A percentile compares a stretch with the other conserved stretches of the same genome.
These are phyloP conservation scores for Eupithecia abbreviata DNA, from an alignment of 2,888 invertebrate genomes.

Conservation along the genomic window DNA sequence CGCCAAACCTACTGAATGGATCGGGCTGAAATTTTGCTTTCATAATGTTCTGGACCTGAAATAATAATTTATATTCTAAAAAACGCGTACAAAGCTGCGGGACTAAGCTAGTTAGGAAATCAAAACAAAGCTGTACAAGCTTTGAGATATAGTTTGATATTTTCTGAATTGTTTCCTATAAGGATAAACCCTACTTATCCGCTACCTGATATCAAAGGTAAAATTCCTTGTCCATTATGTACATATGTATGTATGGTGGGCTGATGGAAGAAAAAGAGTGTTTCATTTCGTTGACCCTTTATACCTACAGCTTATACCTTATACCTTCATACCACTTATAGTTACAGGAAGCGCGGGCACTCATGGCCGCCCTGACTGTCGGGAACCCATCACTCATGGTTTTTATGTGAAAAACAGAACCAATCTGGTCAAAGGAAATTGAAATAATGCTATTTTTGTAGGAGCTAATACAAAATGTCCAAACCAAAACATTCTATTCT, in stretches of 20 bases:
- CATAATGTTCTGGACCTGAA: background rate
- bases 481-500: background rate
- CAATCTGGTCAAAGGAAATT: slow-evolving; percentile 23
- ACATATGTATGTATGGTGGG: background rate
- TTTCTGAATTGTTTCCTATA: background rate
- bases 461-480: background rate
- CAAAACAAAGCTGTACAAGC: background rate
- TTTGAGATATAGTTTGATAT: background rate
- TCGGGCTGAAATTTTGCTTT: background rate
- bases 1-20: background rate
- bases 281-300: slow-evolving; percentile 3
- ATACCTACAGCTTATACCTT: too few relatives aligned
- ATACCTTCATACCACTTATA: background rate
- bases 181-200: background rate
- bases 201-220: slow-evolving; percentile 7
- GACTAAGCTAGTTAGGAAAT: background rate
- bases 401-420: slow-evolving; percentile 38
- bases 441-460: slow-evolving; percentile 11
- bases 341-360: background rate
- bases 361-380: background rate
- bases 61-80: background rate
- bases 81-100: background rate
- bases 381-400: slow-evolving; percentile 18
- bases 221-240: slow-evolving; percentile 4
- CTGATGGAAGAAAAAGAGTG: background rate